Conservation (phyloP, 2,888 invertebrate species). For the Latheticus oryzae region DNA sequence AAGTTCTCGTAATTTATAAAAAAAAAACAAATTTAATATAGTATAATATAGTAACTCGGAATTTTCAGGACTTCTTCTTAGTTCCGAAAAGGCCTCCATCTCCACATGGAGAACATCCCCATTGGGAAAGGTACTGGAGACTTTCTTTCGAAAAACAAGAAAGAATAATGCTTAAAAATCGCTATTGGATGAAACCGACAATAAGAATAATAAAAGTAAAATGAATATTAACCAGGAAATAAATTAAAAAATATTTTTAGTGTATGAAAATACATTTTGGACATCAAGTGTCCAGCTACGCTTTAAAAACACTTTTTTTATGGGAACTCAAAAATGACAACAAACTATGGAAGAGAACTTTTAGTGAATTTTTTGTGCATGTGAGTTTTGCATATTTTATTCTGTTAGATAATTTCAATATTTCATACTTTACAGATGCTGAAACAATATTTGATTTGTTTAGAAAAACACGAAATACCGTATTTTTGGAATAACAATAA, state of each 20-base stretch:
- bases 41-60: not conserved
- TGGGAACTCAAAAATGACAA: not conserved
- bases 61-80: constrained; percentile 4
- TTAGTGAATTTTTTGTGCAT: not conserved
- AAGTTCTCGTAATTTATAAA: too few species aligned
- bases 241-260: not conserved
- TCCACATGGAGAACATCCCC: not conserved
- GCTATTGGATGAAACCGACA: constrained; percentile 4
- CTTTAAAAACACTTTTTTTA: constrained; percentile 2
- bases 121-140: not conserved
- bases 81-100: too few species aligned
- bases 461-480: not conserved
- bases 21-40: not conserved
- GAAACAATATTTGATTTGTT: constrained; percentile 3
- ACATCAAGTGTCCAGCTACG: not conserved
- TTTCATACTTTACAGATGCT: constrained; percentile 16
- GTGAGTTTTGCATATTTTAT: too few species aligned
- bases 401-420: too few species aligned
- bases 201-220: constrained; percentile 7
- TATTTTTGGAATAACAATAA: constrained; percentile 15
- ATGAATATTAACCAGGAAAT: not conserved
- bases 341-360: not conserved
- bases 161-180: not conserved
- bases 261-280: not conserved
- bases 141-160: constrained; percentile 7